phyloP scores from a whole-genome alignment of 2,113 vertebrate genomes.

The Lagenorhynchus albirostris region DNA sequence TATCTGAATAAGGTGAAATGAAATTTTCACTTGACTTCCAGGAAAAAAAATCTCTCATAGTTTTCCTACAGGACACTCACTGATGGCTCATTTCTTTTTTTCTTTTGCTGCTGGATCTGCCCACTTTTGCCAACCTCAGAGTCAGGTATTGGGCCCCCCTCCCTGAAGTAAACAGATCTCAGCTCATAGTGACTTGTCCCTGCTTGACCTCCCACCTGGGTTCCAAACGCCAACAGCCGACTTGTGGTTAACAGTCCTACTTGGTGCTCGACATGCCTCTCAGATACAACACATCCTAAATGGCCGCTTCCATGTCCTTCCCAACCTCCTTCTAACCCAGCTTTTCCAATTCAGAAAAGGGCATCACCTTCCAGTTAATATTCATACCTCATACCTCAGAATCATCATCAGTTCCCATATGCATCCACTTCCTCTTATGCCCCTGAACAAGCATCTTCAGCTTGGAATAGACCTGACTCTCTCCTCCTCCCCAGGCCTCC shows the following conservation, averaged over 20 bases:
- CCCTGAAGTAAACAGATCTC: background rate
- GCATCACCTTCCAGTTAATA: fast-evolving
- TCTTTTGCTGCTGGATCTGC: background rate
- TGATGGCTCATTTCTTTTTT: no score
- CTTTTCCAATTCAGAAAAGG: background rate
- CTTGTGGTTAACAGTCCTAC: fast-evolving
- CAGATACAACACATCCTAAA: fast-evolving
- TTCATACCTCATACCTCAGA: fast-evolving
- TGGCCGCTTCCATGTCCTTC: fast-evolving
- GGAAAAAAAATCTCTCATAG: fast-evolving
- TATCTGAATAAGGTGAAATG: background rate
- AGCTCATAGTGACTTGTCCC: background rate
- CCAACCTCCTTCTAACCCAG: fast-evolving
- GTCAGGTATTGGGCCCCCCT: background rate
- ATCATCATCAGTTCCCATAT: fast-evolving
- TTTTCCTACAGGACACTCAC: background rate
- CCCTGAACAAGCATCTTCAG: fast-evolving
- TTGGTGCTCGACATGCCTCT: background rate
- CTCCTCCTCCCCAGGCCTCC: background rate
- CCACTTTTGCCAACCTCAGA: no score
- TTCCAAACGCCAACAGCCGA: background rate
- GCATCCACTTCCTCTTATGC: fast-evolving
- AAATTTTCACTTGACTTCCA: background rate
- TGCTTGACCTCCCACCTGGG: background rate
- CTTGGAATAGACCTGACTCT: background rate